These are phyloP conservation scores for Stomatorhinus walkeri DNA, from an alignment of 2,797 vertebrate species.

Conservation along the genomic window DNA sequence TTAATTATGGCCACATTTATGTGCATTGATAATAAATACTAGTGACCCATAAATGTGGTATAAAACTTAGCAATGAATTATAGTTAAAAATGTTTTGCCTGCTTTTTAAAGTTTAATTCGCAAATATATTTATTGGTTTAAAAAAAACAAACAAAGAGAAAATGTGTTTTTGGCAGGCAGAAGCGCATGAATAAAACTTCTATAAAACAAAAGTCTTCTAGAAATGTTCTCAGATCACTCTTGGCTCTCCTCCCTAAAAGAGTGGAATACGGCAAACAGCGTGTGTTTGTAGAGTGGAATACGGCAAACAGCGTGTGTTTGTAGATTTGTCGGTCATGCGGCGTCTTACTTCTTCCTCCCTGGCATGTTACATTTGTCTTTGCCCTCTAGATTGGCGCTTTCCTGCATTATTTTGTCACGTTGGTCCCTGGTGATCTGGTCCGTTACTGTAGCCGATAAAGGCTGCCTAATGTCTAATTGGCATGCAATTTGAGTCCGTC, in stretches of 20 bases:
- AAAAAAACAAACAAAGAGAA: not conserved
- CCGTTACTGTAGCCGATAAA: not conserved
- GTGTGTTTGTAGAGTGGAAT: not conserved
- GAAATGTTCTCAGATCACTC: not conserved
- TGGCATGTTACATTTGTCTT: not conserved
- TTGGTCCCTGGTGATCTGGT: not conserved
- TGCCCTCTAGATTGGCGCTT: not conserved
- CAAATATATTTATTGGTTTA: not conserved
- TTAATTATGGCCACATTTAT: not conserved
- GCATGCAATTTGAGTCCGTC: not conserved
- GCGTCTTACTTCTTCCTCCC: not conserved
- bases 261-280: not conserved
- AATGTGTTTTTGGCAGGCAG: not conserved
- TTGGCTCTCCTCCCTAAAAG: not conserved
- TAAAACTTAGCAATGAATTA: not conserved
- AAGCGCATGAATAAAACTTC: not conserved
- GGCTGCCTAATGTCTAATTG: not conserved
- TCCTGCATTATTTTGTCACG: not conserved
- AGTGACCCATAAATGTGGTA: not conserved
- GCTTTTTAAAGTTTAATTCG: not conserved
- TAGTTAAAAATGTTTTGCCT: not conserved
- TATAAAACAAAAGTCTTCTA: not conserved
- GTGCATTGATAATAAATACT: not conserved
- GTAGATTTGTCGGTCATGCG: not conserved
- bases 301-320: not conserved